Conservation (phyloP, 2,888 invertebrate species). For the Leptinotarsa peninsularis region DNA sequence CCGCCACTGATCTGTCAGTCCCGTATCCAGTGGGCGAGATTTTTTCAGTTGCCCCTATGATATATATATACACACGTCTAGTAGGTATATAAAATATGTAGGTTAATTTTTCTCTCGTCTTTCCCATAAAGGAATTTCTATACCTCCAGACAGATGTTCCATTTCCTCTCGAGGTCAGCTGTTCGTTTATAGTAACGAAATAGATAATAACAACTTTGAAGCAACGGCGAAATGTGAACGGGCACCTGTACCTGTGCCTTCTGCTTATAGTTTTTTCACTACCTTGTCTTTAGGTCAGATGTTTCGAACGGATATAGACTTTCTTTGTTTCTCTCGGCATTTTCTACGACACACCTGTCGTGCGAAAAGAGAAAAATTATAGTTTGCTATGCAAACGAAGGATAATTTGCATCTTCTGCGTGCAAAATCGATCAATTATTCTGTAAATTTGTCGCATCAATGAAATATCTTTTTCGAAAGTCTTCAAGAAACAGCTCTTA, state of each 20-base stretch:
- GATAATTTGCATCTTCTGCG: not conserved
- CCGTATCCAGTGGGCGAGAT: not conserved
- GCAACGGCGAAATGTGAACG: slow-evolving; percentile 46
- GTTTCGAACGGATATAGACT: slow-evolving; percentile 5
- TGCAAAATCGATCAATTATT: too few relatives aligned
- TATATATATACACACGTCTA: not conserved
- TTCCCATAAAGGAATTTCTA: slow-evolving; percentile 24
- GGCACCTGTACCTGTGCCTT: slow-evolving; percentile 29
- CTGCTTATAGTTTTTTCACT: slow-evolving; percentile 16
- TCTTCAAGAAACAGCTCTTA: too few relatives aligned
- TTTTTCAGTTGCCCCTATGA: slow-evolving; percentile 9
- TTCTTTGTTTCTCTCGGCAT: slow-evolving; percentile 4
- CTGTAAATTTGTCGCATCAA: too few relatives aligned
- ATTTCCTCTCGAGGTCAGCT: slow-evolving; percentile 51
- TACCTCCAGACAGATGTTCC: slow-evolving; percentile 48
- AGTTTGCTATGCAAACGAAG: not conserved
- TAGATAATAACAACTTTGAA: slow-evolving; percentile 54
- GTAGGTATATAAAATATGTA: slow-evolving; percentile 12
- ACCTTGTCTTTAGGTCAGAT: slow-evolving; percentile 23
- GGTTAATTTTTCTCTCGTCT: slow-evolving; percentile 15
- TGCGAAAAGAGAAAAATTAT: not conserved
- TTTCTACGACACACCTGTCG: slow-evolving; percentile 15
- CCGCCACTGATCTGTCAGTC: slow-evolving; percentile 1
- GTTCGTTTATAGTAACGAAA: slow-evolving; percentile 49
- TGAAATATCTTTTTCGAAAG: too few relatives aligned